Evolutionary conservation across 2,797 vertebrate genomes (phyloP).

Genomic region (Amblyraja radiata): DNA sequence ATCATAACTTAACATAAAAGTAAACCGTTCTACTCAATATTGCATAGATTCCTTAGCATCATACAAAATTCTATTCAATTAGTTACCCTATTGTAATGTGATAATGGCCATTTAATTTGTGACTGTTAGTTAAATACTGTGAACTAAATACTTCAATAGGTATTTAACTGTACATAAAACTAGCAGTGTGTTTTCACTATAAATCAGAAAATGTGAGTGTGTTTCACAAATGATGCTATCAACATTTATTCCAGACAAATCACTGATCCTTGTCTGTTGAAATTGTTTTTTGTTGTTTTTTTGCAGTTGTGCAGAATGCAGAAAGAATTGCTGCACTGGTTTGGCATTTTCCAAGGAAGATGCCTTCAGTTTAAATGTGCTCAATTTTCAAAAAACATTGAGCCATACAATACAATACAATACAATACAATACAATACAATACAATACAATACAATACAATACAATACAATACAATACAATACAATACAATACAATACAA

Average conservation of each 20-base stretch:
- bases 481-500: too few species aligned
- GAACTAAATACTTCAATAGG: background rate
- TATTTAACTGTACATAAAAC: too few species aligned
- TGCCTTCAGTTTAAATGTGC: background rate
- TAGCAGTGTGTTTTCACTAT: background rate
- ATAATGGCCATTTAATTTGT: background rate
- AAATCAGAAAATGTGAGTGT: background rate
- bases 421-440: too few species aligned
- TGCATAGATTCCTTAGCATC: background rate
- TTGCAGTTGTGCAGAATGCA: too few species aligned
- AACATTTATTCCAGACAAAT: background rate
- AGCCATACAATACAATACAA: too few species aligned
- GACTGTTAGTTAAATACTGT: background rate
- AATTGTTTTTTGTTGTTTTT: background rate
- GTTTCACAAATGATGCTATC: constrained; percentile 7
- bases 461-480: too few species aligned
- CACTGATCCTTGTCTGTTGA: background rate
- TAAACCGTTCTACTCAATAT: background rate
- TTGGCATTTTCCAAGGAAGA: background rate
- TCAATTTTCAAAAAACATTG: background rate
- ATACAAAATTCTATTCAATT: background rate
- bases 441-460: too few species aligned
- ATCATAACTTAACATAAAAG: background rate
- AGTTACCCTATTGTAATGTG: background rate
- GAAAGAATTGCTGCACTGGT: background rate